phyloP scores from a whole-genome alignment of 2,888 invertebrate species.

The Cybosia mesomella region DNA sequence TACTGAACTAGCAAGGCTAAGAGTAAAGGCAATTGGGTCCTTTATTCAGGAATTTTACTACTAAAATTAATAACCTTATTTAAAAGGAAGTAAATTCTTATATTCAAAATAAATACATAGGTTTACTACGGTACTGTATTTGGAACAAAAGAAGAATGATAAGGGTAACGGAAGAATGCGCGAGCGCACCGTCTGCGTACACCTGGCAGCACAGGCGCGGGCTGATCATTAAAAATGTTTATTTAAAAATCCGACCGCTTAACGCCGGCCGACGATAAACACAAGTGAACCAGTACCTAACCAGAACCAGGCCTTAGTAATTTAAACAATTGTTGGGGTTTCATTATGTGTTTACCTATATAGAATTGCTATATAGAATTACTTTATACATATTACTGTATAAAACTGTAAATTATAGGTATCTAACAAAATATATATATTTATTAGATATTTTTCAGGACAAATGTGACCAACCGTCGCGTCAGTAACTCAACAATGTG shows the following conservation, averaged over 20 bases:
- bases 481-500: too few species aligned
- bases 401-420: too few species aligned
- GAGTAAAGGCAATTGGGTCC: not conserved
- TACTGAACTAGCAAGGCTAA: too few species aligned
- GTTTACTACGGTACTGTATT: conserved; percentile 84
- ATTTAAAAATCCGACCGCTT: conserved; percentile 87
- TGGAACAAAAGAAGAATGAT: conserved; percentile 80
- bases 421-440: too few species aligned
- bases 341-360: conserved; percentile 23
- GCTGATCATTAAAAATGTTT: conserved; percentile 87
- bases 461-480: too few species aligned
- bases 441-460: too few species aligned
- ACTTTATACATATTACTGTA: too few species aligned
- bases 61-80: not conserved
- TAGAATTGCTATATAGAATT: too few species aligned
- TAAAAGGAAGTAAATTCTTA: conserved; percentile 36
- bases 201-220: conserved; percentile 82
- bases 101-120: conserved; percentile 65
- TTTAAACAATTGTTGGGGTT: conserved; percentile 27
- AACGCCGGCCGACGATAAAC: conserved; percentile 67
- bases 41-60: not conserved
- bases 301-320: too few species aligned
- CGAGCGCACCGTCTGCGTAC: conserved; percentile 80
- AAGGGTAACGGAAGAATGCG: conserved; percentile 58
- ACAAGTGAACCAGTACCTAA: conserved; percentile 67